These are phyloP conservation scores for Sitodiplosis mosellana DNA, from an alignment of 1,140 invertebrate genomes.

Conservation along the genomic window DNA sequence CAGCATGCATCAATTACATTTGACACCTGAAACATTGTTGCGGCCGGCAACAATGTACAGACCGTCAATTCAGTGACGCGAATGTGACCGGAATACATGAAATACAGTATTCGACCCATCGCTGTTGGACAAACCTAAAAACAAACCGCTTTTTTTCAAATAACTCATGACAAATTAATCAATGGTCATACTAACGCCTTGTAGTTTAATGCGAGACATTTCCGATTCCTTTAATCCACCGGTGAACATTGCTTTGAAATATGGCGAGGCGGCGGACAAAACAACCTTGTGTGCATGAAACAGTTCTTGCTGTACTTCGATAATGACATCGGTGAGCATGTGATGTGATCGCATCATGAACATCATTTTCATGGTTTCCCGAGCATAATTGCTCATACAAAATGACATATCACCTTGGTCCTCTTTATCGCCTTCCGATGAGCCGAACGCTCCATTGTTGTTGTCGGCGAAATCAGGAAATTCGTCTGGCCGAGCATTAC, in stretches of 20 bases:
- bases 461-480: too few relatives aligned
- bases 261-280: constrained; percentile 81
- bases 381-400: constrained; percentile 65
- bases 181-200: constrained; percentile 40
- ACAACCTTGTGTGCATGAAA: constrained; percentile 86
- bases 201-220: constrained; percentile 66
- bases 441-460: too few relatives aligned
- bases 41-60: constrained; percentile 73
- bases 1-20: constrained; percentile 84
- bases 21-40: constrained; percentile 83
- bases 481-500: too few relatives aligned
- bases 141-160: not conserved
- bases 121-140: constrained; percentile 48
- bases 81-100: constrained; percentile 82
- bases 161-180: constrained; percentile 4
- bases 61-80: constrained; percentile 78
- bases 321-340: constrained; percentile 75
- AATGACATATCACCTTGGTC: constrained; percentile 69
- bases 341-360: constrained; percentile 72
- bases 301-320: constrained; percentile 65
- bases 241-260: constrained; percentile 93
- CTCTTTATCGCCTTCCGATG: constrained; percentile 9
- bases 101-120: constrained; percentile 65
- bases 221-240: constrained; percentile 70
- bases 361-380: constrained; percentile 76